phyloP scores from a whole-genome alignment of 2,797 vertebrate genomes.

The Echiichthys vipera region DNA sequence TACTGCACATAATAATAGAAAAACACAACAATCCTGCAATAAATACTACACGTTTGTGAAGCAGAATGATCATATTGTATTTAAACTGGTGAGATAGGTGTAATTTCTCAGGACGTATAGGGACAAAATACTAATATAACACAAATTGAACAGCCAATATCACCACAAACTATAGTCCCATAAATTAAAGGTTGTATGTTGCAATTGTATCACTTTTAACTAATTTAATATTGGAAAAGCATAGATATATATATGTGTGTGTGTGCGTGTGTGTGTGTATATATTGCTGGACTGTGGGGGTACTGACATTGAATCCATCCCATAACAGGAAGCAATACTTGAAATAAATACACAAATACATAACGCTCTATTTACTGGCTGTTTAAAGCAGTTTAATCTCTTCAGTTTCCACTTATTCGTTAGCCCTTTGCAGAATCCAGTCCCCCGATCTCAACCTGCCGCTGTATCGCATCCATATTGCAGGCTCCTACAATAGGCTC shows the following conservation, averaged over 20 bases:
- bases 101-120: background rate
- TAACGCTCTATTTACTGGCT: background rate
- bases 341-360: too few species aligned
- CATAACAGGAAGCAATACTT: background rate
- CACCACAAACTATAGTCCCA: background rate
- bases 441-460: slow-evolving; percentile 35
- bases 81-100: background rate
- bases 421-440: slow-evolving; percentile 35
- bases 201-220: background rate
- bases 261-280: too few species aligned
- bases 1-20: background rate
- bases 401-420: slow-evolving; percentile 17
- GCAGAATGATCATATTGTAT: background rate
- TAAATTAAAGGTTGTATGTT: background rate
- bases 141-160: background rate
- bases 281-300: background rate
- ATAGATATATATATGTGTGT: too few species aligned
- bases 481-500: slow-evolving; percentile 56
- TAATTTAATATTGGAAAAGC: background rate
- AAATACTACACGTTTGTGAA: background rate
- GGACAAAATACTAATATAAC: background rate
- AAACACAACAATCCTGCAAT: background rate
- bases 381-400: background rate
- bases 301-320: background rate
- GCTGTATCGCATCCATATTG: slow-evolving; percentile 54